Evolutionary conservation across 2,797 vertebrate genomes (phyloP).

Genomic region (Simalia tracyae): DNA sequence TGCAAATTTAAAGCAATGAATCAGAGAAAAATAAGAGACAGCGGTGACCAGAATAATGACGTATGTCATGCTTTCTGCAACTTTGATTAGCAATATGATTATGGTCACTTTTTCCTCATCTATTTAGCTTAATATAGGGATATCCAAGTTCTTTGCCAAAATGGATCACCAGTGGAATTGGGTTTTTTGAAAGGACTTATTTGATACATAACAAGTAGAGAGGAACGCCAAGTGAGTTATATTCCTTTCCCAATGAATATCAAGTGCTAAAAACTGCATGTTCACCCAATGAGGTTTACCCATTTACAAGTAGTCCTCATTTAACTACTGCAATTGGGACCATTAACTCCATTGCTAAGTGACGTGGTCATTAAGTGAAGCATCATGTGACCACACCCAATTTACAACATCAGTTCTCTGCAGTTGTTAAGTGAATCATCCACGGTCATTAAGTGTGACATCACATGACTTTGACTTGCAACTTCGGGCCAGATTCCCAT

Average conservation of each 20-base stretch:
- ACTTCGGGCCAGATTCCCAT: background rate
- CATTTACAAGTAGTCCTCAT: background rate
- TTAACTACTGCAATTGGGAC: background rate
- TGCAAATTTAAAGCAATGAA: conserved; percentile 16
- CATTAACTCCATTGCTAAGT: background rate
- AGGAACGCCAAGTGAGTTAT: background rate
- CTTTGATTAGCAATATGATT: background rate
- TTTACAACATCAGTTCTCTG: background rate
- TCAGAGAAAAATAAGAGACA: background rate
- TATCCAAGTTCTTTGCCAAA: conserved; percentile 1
- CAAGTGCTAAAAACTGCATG: background rate
- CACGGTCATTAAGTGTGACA: background rate
- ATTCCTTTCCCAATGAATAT: background rate
- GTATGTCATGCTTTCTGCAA: background rate
- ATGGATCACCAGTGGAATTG: background rate
- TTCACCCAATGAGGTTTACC: background rate
- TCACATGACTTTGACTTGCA: background rate
- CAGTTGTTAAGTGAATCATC: background rate
- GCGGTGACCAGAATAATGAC: background rate
- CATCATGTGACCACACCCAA: background rate
- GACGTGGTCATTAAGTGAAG: background rate
- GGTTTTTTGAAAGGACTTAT: background rate
- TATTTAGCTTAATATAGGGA: background rate
- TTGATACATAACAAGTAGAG: background rate
- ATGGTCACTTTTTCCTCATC: background rate